Evolutionary conservation across 2,888 invertebrate genomes (phyloP).

Genomic region (Melinopterus prodromus): DNA sequence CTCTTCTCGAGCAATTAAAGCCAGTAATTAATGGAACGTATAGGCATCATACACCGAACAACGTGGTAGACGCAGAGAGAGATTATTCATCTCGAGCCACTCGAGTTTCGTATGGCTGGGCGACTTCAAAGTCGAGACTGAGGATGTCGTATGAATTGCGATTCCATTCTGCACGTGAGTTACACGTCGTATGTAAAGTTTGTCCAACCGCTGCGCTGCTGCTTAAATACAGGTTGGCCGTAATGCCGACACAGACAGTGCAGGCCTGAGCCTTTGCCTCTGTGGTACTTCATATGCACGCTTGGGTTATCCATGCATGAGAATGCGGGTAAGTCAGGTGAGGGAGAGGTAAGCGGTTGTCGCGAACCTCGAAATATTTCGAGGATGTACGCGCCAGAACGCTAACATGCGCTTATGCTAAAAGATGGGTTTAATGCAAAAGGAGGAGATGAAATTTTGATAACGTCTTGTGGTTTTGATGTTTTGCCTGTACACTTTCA

Average conservation of each 20-base stretch:
- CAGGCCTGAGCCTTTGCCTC: background rate
- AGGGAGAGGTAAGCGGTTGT: background rate
- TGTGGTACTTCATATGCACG: background rate
- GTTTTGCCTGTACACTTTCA: no score
- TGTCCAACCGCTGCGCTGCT: background rate
- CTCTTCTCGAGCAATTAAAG: constrained; percentile 51
- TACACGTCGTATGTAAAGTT: background rate
- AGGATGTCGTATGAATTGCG: constrained; percentile 5
- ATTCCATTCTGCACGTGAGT: background rate
- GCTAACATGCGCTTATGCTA: background rate
- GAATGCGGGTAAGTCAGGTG: background rate
- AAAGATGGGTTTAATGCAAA: background rate
- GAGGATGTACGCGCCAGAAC: background rate
- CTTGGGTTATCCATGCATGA: background rate
- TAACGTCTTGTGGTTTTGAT: no score
- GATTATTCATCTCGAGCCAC: constrained; percentile 41
- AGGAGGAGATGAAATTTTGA: no score
- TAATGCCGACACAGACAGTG: background rate
- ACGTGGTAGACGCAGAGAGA: constrained; percentile 44
- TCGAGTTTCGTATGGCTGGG: constrained; percentile 33
- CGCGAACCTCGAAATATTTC: background rate
- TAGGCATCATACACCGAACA: constrained; percentile 51
- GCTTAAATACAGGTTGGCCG: background rate
- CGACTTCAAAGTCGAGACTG: background rate
- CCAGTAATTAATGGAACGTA: constrained; percentile 56